Evolutionary conservation across 2,113 vertebrate species (phyloP), one percentile per base, ranked within the genome.

Genomic region (Podilymbus podiceps): DNA sequence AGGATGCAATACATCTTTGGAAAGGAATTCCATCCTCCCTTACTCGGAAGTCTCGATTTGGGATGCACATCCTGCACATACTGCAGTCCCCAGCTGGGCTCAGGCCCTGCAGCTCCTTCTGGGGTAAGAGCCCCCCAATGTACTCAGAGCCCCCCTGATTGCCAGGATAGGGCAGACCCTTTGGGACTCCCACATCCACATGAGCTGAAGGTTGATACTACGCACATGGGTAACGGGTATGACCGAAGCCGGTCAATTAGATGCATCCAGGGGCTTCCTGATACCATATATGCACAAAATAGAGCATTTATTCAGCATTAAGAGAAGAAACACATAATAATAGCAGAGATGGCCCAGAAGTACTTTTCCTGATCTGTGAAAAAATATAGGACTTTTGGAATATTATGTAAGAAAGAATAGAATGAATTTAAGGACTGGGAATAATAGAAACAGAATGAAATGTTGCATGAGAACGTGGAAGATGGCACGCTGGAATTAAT

Each of bases 31-130:
- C 31, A 30, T 7, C 27, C 28, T 71, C 52, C 28, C 47, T 30
- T 49, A 0, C 10, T 1, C 0, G n/a, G n/a, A 88, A 40, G 27
- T 6, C 19, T 52, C 33, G 40, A 67, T 77, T 84, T 68, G 20
- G 49, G 74, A 77, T 5, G 44, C 19, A 0, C 6, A 50, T 74
- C 42, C 67, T 68, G 47, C 49, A 44, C 28, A 4, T 0, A 1
- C n/a, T 19, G 74, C 35, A 62, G 44, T 18, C 20, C n/a, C 23
- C 50, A 84, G 71, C 15, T 12, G 3, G 10, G 22, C 38, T 38
- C 11, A n/a, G 58, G 18, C 9, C 27, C 56, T 1, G 3, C 22
- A 42, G 58, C 19, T 92, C 18, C 1, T 0, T 3, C 2, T 0
- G 12, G 44, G 31, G 4, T 24, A 12, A 42, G 27, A 22, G 2